Base-by-base conservation (phyloP, 2,113 vertebrate genomes). In the Peucedramus taeniatus region DNA sequence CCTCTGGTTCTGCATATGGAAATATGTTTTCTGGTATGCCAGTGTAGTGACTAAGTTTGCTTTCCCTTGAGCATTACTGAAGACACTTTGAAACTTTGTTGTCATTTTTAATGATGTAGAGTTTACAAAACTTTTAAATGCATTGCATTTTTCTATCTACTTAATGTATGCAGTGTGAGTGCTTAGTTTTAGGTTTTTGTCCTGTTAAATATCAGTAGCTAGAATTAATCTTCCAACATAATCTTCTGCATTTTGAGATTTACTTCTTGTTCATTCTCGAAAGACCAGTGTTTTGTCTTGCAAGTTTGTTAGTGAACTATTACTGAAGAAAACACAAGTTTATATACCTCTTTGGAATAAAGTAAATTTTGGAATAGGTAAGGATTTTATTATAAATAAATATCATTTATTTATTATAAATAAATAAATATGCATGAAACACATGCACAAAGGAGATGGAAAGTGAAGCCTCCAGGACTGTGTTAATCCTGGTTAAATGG, bases 81-180 rank as follows among this genome's bases (percentile, higher is more conserved):
- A 87, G 37, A 44, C 75, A 28, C 11, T 87, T 84, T 72, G 70
- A 90, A 89, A 68, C 40, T 5, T 22, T 50, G 26, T 30, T 84
- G 24, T 93, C n/a, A 37, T 57, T 95, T 94, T 83, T 80, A 37
- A 85, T 94, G 44, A 86, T 87, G 70, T 51, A 96, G 69, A 75
- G 76, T 56, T 88, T 81, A 31, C 47, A 76, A 82, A 94, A 89
- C 31, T 47, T 40, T 1, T 47, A 37, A 0, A 1, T 78, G 23
- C 61, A 70, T 89, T 53, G 24, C 17, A 45, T 49, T 94, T 89
- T 89, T 69, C 14, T 35, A 0, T 93, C 69, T 90, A 76, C 14
- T 75, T 95, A 37, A 44, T 61, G 12, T 61, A 63, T 66, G 53
- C 69, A 78, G 14, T 56, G 22, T 39, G 42, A 91, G 27, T 82